Base-by-base conservation (phyloP, 2,888 invertebrate genomes). In the Nomada fabriciana region DNA sequence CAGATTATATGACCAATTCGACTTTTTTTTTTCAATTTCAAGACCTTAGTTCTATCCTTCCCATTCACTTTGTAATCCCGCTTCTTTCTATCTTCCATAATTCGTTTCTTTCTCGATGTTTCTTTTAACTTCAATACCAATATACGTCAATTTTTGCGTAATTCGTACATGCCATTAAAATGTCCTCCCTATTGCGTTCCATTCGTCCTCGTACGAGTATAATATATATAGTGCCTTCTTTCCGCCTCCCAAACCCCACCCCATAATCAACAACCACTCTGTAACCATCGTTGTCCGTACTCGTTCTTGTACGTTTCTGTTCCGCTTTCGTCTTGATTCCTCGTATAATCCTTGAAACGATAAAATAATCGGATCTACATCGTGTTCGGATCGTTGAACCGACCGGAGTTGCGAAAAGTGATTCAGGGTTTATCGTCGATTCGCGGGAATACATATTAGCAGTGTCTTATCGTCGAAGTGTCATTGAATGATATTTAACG, bases 391-490 rank as follows among this genome's bases (percentile, higher is more conserved):
- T 72, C 64, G 52, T 79, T 67, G 71, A 63, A 73, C 53, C 63
- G 42, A 23, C 43, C 59, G 55, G 18, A 25, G 43, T 55, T 50
- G 64, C 69, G 72, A 43, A 55, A 55, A 20, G 23, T 57, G 64
- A 77, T 70, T 83, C 82, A 52, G n/a, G 50, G 55, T 76, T 61
- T 77, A 77, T 65, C 71, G 43, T 9, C 20, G 63, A 69, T 71
- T 25, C n/a, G 52, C 25, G 55, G 43, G 18, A n/a, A 70, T 20
- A 25, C 15, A 4, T 23, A 60, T 42, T 68, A 59, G 59, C 68
- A 75, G 83, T 83, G 77, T 83, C 83, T 83, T 83, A 83, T 63
- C 69, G 25, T 71, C 25, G 70, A 23, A 69, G 67, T 69, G 53
- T 82, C 71, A 53, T 83, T 53, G 53, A 67, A 29, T 70, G 68